phyloP scores from a whole-genome alignment of 2,888 invertebrate species.

The Rhodophaea formosa region DNA sequence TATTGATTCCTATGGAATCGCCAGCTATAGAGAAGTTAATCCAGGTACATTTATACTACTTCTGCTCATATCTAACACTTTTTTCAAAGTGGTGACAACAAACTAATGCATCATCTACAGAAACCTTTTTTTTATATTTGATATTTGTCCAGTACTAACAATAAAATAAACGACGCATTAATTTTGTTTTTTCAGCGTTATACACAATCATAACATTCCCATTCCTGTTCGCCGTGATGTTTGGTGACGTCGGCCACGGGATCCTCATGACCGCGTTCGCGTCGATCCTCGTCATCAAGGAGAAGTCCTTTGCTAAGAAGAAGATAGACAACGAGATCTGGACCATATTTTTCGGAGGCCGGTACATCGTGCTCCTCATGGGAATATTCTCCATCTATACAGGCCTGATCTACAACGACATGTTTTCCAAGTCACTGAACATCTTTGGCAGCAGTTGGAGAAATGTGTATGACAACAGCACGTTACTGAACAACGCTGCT shows the following conservation, averaged over 20 bases:
- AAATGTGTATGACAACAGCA: constrained; percentile 59
- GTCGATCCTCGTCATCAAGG: constrained; percentile 82
- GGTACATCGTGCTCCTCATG: constrained; percentile 88
- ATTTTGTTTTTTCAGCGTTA: constrained; percentile 73
- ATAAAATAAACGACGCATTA: no score
- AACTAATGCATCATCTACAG: no score
- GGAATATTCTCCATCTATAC: constrained; percentile 88
- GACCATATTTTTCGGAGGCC: constrained; percentile 86
- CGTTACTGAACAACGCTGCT: constrained; percentile 44
- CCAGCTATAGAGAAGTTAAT: constrained; percentile 92
- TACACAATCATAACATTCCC: constrained; percentile 89
- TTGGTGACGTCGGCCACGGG: constrained; percentile 88
- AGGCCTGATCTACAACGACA: constrained; percentile 87
- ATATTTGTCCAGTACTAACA: no score
- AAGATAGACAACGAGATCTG: constrained; percentile 84
- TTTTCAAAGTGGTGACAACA: no score
- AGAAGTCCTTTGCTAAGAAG: constrained; percentile 78
- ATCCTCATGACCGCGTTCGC: constrained; percentile 84
- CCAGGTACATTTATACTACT: constrained; percentile 78
- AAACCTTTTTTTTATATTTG: no score
- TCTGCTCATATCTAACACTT: no score
- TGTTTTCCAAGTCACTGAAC: constrained; percentile 86
- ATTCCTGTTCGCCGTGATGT: constrained; percentile 89
- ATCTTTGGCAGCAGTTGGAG: constrained; percentile 85
- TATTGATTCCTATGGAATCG: constrained; percentile 93